Base-by-base conservation (phyloP, 2,797 vertebrate species). In the Dendrocincla fuliginosa region DNA sequence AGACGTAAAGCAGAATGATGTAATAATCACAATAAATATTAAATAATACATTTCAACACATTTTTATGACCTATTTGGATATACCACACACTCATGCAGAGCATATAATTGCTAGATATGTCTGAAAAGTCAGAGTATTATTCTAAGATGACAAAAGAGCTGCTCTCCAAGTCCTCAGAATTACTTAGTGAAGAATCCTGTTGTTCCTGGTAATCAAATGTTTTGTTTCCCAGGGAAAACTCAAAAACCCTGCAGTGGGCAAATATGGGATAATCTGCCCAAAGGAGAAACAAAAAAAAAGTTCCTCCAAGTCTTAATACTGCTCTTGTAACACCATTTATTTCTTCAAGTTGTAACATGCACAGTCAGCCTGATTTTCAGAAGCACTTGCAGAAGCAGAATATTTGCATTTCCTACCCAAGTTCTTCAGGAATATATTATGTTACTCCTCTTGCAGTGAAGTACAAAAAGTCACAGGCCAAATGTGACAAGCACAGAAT, bases 401-500 rank as follows among this genome's bases (percentile, higher is more conserved):
- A 49, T 9, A 65, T 41, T 59, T 87, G 39, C 25, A 78, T 90
- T 82, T 79, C 59, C 53, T 44, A 35, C 13, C 32, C 20, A 65
- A 88, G 11, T 33, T 88, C 65, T 57, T 52, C 73, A 91, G 27
- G 83, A 96, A 75, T 71, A 68, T 16, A 25, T 56, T 46, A 18
- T 33, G 6, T 76, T 52, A 70, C 13, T 89, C 11, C 74, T 82
- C 22, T 30, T 78, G 55, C n/a, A 41, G 33, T 57, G 55, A 83
- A 93, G 71, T 11, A 92, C 82, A 87, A 75, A 85, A 94, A 85
- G 39, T 84, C 92, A 80, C 30, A 80, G 89, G 73, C 17, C 81
- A 85, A 89, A 87, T 13, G 20, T 0, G 14, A 71, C 46, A 64
- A 80, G 61, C 53, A 52, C n/a, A 61, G 64, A 71, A 74, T 85